A percentile compares a stretch with the other conserved stretches of the same genome.
These are phyloP conservation scores for Desmodus rotundus DNA, from an alignment of 2,113 vertebrate genomes.

Conservation along the genomic window DNA sequence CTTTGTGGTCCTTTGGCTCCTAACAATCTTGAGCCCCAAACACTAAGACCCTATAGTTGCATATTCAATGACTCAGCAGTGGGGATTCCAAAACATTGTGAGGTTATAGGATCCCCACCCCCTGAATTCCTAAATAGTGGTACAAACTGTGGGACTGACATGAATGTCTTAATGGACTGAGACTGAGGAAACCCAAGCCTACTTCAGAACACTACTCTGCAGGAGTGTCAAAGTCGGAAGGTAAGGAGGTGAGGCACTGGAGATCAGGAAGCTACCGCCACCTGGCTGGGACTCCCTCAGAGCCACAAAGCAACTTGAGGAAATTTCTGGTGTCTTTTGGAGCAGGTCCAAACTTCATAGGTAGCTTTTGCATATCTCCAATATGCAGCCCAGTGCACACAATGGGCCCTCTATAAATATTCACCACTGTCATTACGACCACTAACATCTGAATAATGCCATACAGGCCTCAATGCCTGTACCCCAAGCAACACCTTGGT, in stretches of 20 bases:
- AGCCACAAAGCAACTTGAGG: not conserved
- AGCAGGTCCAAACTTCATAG: not conserved
- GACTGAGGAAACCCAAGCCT: not conserved
- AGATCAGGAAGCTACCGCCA: not conserved
- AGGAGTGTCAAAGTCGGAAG: not conserved
- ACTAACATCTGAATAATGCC: not conserved
- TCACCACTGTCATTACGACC: not conserved
- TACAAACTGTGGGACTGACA: not conserved
- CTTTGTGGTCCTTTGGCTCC: not conserved
- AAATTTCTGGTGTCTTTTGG: not conserved
- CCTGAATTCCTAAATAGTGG: not conserved
- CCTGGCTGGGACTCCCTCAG: not conserved
- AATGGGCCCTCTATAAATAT: not conserved
- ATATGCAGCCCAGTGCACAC: rapidly evolving
- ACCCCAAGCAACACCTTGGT: not conserved
- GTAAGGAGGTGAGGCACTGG: not conserved
- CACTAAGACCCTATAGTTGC: not conserved
- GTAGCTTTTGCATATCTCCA: not conserved
- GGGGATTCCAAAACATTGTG: not conserved
- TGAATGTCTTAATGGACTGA: not conserved
- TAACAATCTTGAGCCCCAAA: not conserved
- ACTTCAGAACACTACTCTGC: not conserved
- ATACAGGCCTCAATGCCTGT: not conserved
- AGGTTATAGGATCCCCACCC: not conserved
- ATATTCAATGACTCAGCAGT: not conserved